Evolutionary conservation across 2,888 invertebrate genomes (phyloP).

Genomic region (Lasioglossum leucozonium): DNA sequence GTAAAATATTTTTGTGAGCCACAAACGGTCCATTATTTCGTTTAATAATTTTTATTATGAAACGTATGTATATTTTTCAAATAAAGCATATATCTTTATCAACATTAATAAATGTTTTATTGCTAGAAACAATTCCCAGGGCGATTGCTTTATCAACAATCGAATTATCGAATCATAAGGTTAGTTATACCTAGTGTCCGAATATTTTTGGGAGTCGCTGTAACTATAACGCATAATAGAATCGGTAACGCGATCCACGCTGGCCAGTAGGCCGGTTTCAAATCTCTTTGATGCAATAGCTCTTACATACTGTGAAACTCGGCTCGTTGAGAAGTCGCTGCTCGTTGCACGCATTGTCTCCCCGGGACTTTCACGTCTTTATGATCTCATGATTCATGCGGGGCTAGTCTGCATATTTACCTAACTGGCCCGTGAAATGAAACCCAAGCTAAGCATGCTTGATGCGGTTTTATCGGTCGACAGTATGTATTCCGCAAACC

Average conservation of each 20-base stretch:
- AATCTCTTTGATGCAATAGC: constrained; percentile 43
- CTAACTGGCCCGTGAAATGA: constrained; percentile 63
- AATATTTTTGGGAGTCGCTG: too few relatives aligned
- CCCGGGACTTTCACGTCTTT: constrained; percentile 58
- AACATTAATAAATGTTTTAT: too few relatives aligned
- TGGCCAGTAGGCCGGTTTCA: constrained; percentile 36
- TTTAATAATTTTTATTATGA: too few relatives aligned
- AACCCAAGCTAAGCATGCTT: constrained; percentile 62
- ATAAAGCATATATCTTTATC: too few relatives aligned
- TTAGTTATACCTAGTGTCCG: too few relatives aligned
- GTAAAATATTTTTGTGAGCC: too few relatives aligned
- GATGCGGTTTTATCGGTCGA: constrained; percentile 50
- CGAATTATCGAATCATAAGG: too few relatives aligned
- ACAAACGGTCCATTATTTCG: too few relatives aligned
- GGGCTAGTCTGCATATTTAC: constrained; percentile 57
- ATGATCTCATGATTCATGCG: constrained; percentile 68
- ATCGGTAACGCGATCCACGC: constrained; percentile 62
- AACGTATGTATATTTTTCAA: too few relatives aligned
- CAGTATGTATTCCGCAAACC: constrained; percentile 11
- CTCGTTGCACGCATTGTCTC: constrained; percentile 66
- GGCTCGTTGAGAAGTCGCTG: constrained; percentile 54
- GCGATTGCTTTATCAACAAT: too few relatives aligned
- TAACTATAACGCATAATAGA: constrained; percentile 40
- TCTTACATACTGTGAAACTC: constrained; percentile 41
- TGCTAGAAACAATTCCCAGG: too few relatives aligned